Conservation (phyloP, 2,113 vertebrate genomes). For the Aythya baeri region DNA sequence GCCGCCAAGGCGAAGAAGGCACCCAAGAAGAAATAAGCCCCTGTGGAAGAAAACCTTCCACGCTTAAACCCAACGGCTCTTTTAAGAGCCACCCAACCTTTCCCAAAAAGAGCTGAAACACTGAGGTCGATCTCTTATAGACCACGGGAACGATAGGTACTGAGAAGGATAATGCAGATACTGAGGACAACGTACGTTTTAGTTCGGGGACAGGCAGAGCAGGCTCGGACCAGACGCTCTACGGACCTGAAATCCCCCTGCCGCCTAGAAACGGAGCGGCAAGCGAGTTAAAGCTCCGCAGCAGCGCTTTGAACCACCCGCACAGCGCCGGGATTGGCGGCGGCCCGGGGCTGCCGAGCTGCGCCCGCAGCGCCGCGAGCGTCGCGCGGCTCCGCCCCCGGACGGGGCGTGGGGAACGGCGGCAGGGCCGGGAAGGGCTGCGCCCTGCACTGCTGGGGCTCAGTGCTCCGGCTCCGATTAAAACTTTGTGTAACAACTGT, state of each 20-base stretch:
- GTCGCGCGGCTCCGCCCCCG: neutral
- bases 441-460: neutral
- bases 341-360: rapidly evolving
- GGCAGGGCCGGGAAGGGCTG: rapidly evolving
- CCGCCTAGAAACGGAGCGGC: neutral
- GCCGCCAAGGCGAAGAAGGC: neutral
- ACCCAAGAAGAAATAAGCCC: neutral
- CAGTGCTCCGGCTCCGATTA: too few species aligned
- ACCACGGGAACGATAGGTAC: neutral
- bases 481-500: neutral
- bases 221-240: neutral
- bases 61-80: conserved; percentile 19
- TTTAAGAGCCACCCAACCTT: conserved; percentile 48
- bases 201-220: neutral
- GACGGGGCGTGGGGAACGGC: rapidly evolving
- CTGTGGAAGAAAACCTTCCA: rapidly evolving
- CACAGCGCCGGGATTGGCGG: rapidly evolving
- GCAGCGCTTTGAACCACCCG: rapidly evolving
- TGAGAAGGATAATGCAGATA: too few species aligned
- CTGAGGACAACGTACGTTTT: neutral
- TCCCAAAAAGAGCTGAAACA: neutral
- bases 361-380: rapidly evolving
- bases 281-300: neutral
- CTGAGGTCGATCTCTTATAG: neutral
- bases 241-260: too few species aligned